Percentiles rank a stretch among this genome's conserved stretches.
Conservation (phyloP, 1,140 invertebrate genomes). For the Mercenaria mercenaria region DNA sequence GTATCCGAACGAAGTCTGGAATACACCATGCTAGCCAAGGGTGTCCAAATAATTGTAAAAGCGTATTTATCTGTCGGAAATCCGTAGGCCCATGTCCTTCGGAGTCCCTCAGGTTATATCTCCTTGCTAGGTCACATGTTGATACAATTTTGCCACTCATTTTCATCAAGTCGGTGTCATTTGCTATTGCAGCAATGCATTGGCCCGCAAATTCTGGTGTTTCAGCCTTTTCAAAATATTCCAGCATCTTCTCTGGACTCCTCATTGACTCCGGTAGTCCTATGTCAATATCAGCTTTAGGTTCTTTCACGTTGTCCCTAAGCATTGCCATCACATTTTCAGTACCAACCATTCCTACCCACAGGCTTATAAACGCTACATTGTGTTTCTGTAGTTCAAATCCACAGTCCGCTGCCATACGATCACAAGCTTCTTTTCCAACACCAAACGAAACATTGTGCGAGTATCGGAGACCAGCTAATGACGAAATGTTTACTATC, state of each 20-base stretch:
- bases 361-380: constrained; percentile 84
- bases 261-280: neutral
- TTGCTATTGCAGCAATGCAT: constrained; percentile 78
- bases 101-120: constrained; percentile 1
- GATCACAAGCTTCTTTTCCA: constrained; percentile 84
- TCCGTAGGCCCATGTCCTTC: constrained; percentile 17
- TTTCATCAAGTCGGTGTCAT: constrained; percentile 75
- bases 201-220: constrained; percentile 80
- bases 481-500: constrained; percentile 86
- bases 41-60: neutral
- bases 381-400: constrained; percentile 83
- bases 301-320: neutral
- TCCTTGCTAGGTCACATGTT: constrained; percentile 79
- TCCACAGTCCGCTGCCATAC: constrained; percentile 85
- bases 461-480: constrained; percentile 85
- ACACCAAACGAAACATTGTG: constrained; percentile 85
- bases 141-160: constrained; percentile 82
- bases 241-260: neutral
- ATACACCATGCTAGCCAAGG: constrained; percentile 27
- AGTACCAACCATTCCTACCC: constrained; percentile 86
- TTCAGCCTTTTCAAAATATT: constrained; percentile 74
- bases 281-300: neutral
- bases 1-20: constrained; percentile 63
- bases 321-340: constrained; percentile 74
- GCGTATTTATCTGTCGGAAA: constrained; percentile 13